Evolutionary conservation across 2,113 vertebrate genomes (phyloP).

Genomic region (Formicarius rufipectus): DNA sequence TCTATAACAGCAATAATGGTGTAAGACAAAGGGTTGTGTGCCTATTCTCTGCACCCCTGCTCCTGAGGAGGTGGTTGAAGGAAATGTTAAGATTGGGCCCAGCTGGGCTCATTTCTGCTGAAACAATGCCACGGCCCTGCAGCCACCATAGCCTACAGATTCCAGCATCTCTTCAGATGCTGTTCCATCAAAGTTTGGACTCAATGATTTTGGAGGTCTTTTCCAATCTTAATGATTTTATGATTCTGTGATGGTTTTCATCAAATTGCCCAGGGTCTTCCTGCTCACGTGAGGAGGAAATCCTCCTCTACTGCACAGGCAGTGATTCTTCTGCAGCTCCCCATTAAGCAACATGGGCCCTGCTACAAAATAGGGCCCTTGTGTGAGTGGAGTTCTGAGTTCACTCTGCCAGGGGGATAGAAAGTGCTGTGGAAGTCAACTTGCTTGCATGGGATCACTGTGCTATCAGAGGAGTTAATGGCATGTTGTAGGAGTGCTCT

Average conservation of each 20-base stretch:
- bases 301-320: neutral
- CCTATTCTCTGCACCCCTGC: neutral
- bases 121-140: neutral
- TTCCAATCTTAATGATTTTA: neutral
- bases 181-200: neutral
- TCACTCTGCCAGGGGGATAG: neutral
- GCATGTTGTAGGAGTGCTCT: neutral
- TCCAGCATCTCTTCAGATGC: neutral
- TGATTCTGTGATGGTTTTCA: neutral
- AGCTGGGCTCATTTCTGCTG: neutral
- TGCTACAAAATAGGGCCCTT: neutral
- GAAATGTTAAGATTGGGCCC: neutral
- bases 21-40: neutral
- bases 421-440: neutral
- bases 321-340: neutral
- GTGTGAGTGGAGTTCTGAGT: fast-evolving
- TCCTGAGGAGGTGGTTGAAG: neutral
- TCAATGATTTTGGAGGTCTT: neutral
- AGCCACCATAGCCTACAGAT: neutral
- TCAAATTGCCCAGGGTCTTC: neutral
- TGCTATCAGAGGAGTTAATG: neutral
- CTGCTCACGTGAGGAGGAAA: neutral
- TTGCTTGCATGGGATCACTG: fast-evolving
- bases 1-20: neutral
- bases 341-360: neutral